A percentile compares a stretch with the other conserved stretches of the same genome.
Evolutionary conservation across 2,113 vertebrate species (phyloP).

Genomic region (Trematocara unimaculatum): DNA sequence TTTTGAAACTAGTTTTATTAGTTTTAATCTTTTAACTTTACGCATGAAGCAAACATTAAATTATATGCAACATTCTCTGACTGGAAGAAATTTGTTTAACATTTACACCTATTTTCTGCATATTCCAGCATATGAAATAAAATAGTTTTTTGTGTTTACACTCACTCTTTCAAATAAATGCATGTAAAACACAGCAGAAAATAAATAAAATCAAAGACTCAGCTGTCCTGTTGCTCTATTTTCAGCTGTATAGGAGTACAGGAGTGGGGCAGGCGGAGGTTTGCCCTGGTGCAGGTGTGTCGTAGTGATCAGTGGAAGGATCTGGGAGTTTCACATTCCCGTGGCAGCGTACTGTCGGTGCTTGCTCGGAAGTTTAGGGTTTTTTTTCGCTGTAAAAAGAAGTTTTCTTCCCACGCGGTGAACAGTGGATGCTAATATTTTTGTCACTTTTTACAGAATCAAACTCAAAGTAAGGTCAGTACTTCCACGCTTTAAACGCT

Average conservation of each 20-base stretch:
- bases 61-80: neutral
- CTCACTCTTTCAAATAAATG: rapidly evolving
- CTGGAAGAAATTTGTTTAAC: neutral
- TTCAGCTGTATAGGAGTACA: neutral
- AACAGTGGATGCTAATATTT: rapidly evolving
- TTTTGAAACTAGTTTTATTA: neutral
- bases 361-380: rapidly evolving
- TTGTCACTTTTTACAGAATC: rapidly evolving
- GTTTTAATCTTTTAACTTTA: neutral
- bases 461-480: too few relatives aligned
- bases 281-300: too few relatives aligned
- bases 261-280: too few relatives aligned
- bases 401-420: too few relatives aligned
- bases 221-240: rapidly evolving
- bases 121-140: rapidly evolving
- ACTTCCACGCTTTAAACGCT: too few relatives aligned
- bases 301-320: too few relatives aligned
- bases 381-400: rapidly evolving
- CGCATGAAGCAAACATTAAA: rapidly evolving
- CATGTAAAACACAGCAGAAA: rapidly evolving
- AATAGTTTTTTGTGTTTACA: rapidly evolving
- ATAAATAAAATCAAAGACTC: neutral
- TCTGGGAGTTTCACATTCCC: too few relatives aligned
- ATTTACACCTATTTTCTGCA: neutral
- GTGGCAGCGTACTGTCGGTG: too few relatives aligned